Evolutionary conservation across 1,140 invertebrate genomes (phyloP).

Genomic region (Scylla paramamosain): DNA sequence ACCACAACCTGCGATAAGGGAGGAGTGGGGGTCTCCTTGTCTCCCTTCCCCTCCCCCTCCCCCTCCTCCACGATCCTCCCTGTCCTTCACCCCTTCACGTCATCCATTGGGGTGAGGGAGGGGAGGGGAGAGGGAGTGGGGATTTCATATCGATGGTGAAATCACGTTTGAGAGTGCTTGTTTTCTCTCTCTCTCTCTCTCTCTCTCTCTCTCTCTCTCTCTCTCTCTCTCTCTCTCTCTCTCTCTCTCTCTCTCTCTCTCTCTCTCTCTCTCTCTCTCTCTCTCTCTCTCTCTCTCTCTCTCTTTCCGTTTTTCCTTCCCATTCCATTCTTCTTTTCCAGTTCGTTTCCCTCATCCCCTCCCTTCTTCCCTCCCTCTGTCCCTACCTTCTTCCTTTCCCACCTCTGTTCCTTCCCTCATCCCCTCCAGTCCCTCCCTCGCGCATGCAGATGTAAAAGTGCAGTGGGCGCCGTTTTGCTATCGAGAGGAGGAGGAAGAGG

Average conservation of each 20-base stretch:
- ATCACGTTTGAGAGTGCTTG: background rate
- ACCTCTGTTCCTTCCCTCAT: background rate
- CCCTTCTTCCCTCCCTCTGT: background rate
- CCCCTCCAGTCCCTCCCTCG: background rate
- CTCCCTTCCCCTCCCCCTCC: background rate
- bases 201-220: slow-evolving; percentile 44
- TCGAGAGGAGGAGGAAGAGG: background rate
- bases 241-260: slow-evolving; percentile 32
- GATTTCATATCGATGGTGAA: background rate
- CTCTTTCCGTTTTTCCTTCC: background rate
- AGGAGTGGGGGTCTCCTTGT: background rate
- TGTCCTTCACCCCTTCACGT: background rate
- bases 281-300: slow-evolving; percentile 40
- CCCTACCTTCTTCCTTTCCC: background rate
- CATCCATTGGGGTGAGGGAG: background rate
- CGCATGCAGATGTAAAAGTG: background rate
- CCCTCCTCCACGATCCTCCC: background rate
- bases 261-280: slow-evolving; percentile 41
- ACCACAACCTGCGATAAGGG: background rate
- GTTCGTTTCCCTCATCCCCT: background rate
- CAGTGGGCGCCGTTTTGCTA: background rate
- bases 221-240: slow-evolving; percentile 46
- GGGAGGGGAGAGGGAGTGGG: background rate
- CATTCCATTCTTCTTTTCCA: background rate
- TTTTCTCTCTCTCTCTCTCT: slow-evolving; percentile 51